Base-by-base conservation (phyloP, 2,888 invertebrate genomes). In the Melitaea athalia region DNA sequence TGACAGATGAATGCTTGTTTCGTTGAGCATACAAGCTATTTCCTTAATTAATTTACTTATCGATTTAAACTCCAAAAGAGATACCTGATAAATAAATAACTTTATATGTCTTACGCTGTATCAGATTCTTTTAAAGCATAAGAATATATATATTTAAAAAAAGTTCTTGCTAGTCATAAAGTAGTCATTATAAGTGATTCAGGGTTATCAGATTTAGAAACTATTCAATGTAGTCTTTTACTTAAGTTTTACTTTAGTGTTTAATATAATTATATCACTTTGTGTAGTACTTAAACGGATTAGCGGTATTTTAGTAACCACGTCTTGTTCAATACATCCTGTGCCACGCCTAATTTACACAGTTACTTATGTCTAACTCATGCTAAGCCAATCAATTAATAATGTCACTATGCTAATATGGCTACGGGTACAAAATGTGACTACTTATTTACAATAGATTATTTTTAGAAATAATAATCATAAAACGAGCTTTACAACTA, bases 391-490 rank as follows among this genome's bases (percentile, higher is more conserved):
- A 69, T 69, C 67, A 67, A 69, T 62, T 72, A 66, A 69, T 72
- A 72, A 69, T 70, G 70, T 50, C 65, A 68, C 68, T 66, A 68
- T 73, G 69, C 65, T 67, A 71, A 70, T 70, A 60, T 71, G 64
- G 53, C 60, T 33, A 47, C 60, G 15, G 14, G 52, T 63, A 53
- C 14, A 55, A 31, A 14, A 55, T 33, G 53, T 33, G 31, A 33
- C 15, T 52, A 24, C 47, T 14, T n/a, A 49, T 1, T 45, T 45
- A 14, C 45, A 45, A 45, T 1, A 11, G 45, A 6, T 45, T 45
- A 11, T 45, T 10, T 11, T 45, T 45, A 45, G 45, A 45, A 12
- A 45, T 49, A 49, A n/a, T 5, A 49, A n/a, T 5, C 47, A 49
- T 49, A n/a, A n/a, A n/a, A 3, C 38, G 38, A 38, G 38, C 8